phyloP scores from a whole-genome alignment of 2,797 vertebrate species.

The Zalophus californianus region DNA sequence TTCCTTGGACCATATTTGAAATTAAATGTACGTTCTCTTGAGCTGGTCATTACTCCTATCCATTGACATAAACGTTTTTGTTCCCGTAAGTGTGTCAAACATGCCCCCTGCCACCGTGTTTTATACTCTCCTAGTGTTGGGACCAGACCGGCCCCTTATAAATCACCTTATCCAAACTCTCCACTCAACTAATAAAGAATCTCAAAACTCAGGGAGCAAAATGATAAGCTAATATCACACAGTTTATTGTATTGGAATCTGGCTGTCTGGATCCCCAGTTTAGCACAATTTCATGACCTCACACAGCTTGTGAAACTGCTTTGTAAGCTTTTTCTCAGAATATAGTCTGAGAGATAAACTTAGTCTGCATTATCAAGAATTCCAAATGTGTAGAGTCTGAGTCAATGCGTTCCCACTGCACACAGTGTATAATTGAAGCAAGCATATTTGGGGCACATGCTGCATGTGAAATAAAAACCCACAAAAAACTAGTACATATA shows the following conservation, averaged over 20 bases:
- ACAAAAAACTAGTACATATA: not conserved
- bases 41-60: slow-evolving; percentile 45
- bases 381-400: slow-evolving; percentile 33
- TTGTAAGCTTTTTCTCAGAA: slow-evolving; percentile 51
- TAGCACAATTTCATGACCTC: slow-evolving; percentile 42
- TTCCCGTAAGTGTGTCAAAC: slow-evolving; percentile 58
- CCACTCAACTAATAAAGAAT: slow-evolving; percentile 21
- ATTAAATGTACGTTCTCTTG: slow-evolving; percentile 55
- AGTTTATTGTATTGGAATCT: not conserved
- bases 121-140: slow-evolving; percentile 57
- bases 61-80: slow-evolving; percentile 20
- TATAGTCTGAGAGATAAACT: slow-evolving; percentile 37
- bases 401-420: not conserved
- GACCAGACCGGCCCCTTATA: slow-evolving; percentile 1
- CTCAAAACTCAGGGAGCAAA: slow-evolving; percentile 38
- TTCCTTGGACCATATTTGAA: slow-evolving; percentile 50
- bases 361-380: slow-evolving; percentile 28
- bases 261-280: not conserved
- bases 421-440: not conserved
- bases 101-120: not conserved
- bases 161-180: slow-evolving; percentile 51
- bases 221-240: not conserved
- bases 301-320: slow-evolving; percentile 16
- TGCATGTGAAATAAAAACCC: not conserved
- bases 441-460: not conserved